Base-by-base conservation (phyloP, 2,113 vertebrate genomes). In the Scalopus aquaticus region DNA sequence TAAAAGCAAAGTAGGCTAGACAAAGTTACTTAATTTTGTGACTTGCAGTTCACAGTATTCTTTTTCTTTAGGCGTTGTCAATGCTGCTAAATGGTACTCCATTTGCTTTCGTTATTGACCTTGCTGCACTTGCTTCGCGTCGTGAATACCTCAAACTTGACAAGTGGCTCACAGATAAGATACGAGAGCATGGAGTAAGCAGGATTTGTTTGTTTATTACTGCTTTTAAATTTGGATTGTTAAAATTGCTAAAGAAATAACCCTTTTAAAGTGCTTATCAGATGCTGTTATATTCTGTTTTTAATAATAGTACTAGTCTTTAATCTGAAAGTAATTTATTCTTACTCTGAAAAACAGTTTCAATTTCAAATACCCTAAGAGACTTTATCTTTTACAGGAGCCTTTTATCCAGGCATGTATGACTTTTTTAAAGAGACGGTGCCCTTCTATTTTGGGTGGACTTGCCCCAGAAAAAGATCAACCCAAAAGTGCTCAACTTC, bases 131-230 rank as follows among this genome's bases (percentile, higher is more conserved):
- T 98, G 99, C 99, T 96, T 99, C 99, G 97, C 99, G 99, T 98
- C 99, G 99, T 98, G 99, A 99, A 99, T 99, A 99, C 99, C 99
- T 99, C 99, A 99, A 99, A 99, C 99, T 99, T 98, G 99, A 99
- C 98, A 99, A 99, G 98, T 99, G 99, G 99, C 99, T 99, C 97
- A 99, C 99, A 98, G 99, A 99, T 98, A 99, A 99, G 98, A 99
- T 99, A 97, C 98, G 99, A 98, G 99, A 99, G 97, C 99, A 99
- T 94, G 99, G 99, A 98, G 99, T 99, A 98, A 99, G 97, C 95
- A 97, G 94, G 67, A 96, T 92, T 97, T 98, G 88, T 92, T 97
- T 98, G 88, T 97, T 97, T 95, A 78, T 95, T 96, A 98, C 80
- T 96, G 11, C 42, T 90, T 62, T 97, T 56, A 76, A 92, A 74